Evolutionary conservation across 2,888 invertebrate genomes (phyloP).

Genomic region (Seira ritae): DNA sequence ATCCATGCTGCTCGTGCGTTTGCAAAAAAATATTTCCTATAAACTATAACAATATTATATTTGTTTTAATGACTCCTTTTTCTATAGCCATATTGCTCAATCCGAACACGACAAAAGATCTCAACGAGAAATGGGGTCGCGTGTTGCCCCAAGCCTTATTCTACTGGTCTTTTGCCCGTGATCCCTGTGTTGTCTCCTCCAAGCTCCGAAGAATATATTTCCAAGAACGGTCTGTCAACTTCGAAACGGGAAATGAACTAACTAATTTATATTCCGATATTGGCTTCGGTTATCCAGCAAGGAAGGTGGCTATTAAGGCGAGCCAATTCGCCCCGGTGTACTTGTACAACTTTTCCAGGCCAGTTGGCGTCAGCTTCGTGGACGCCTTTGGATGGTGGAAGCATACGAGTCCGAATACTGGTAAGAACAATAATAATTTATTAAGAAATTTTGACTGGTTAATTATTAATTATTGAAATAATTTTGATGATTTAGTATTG

Average conservation of each 20-base stretch:
- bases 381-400: constrained; percentile 35
- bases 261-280: constrained; percentile 32
- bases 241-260: constrained; percentile 19
- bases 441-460: too few species aligned
- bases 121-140: constrained; percentile 60
- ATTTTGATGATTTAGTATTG: constrained; percentile 11
- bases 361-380: constrained; percentile 18
- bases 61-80: constrained; percentile 12
- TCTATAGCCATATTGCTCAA: constrained; percentile 30
- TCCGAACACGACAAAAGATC: constrained; percentile 31
- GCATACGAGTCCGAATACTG: too few species aligned
- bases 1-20: constrained; percentile 48
- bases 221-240: constrained; percentile 25
- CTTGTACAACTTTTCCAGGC: constrained; percentile 50
- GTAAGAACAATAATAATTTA: too few species aligned
- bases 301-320: constrained; percentile 45
- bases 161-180: constrained; percentile 30
- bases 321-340: constrained; percentile 49
- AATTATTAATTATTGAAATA: not conserved
- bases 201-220: constrained; percentile 54
- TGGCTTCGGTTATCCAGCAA: constrained; percentile 39
- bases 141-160: constrained; percentile 41
- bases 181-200: constrained; percentile 45
- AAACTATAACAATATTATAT: not conserved
- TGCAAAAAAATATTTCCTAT: not conserved